Conservation (phyloP, 2,888 invertebrate genomes). For the Sarcophaga caerulescens region DNA sequence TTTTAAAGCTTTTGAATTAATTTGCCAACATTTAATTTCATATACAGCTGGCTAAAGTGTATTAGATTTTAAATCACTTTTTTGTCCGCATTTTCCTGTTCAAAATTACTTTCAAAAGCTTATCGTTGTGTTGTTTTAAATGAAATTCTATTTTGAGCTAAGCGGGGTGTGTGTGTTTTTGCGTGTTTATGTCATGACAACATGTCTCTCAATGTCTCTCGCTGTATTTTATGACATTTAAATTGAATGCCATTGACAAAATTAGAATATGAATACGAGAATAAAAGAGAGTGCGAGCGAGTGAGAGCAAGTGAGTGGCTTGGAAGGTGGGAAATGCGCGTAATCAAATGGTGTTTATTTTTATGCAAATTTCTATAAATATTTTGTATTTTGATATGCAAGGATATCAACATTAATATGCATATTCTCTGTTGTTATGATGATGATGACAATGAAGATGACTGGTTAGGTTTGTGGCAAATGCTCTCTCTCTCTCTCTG, state of each 20-base stretch:
- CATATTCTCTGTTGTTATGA: not conserved
- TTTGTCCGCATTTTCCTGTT: not conserved
- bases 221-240: constrained; percentile 62
- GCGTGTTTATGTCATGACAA: not conserved
- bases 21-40: not conserved
- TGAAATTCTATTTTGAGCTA: not conserved
- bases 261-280: constrained; percentile 24
- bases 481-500: too few species aligned
- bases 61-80: not conserved
- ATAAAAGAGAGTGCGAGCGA: not conserved
- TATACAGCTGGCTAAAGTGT: not conserved
- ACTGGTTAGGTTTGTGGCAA: not conserved
- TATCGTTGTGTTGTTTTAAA: not conserved
- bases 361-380: constrained; percentile 61
- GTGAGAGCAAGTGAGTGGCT: not conserved
- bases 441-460: constrained; percentile 22
- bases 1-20: too few species aligned
- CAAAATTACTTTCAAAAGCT: not conserved
- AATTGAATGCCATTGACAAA: constrained; percentile 56
- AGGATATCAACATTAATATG: constrained; percentile 34
- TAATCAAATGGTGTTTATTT: constrained; percentile 42
- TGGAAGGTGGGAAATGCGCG: not conserved
- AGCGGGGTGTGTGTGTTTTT: not conserved
- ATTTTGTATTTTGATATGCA: constrained; percentile 45
- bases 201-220: not conserved